Percentiles rank a stretch among this genome's conserved stretches.
Conservation (phyloP, 1,140 invertebrate species). For the Nymphalis io region DNA sequence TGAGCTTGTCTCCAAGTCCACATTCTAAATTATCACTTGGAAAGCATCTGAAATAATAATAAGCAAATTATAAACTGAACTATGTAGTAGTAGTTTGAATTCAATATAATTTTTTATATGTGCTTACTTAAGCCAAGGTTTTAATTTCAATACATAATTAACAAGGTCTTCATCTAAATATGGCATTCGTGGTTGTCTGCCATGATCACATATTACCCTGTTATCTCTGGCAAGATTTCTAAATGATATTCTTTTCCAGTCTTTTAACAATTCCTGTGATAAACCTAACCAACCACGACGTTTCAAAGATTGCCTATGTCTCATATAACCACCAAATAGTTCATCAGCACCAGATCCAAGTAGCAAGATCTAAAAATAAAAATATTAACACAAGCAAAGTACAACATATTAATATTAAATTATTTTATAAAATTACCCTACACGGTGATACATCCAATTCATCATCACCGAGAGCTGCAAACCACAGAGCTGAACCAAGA, state of each 20-base stretch:
- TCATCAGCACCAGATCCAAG: constrained; percentile 98
- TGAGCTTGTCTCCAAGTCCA: constrained; percentile 96
- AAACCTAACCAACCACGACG: constrained; percentile 85
- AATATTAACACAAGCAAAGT: neutral
- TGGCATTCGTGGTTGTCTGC: constrained; percentile 91
- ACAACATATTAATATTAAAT: neutral
- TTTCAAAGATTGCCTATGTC: constrained; percentile 89
- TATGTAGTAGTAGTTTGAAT: neutral
- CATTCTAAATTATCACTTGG: constrained; percentile 83
- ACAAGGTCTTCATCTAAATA: constrained; percentile 96
- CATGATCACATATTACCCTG: constrained; percentile 90
- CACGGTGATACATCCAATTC: constrained; percentile 83
- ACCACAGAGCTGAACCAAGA: constrained; percentile 96
- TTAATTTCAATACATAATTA: constrained; percentile 81
- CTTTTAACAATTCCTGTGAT: constrained; percentile 85
- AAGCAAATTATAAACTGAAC: neutral
- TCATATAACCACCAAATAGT: constrained; percentile 95
- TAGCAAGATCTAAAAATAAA: constrained; percentile 85
- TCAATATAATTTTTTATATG: neutral
- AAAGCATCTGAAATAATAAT: constrained; percentile 81
- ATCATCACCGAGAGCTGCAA: constrained; percentile 90
- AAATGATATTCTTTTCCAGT: constrained; percentile 92
- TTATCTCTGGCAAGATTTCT: constrained; percentile 98
- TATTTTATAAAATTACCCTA: constrained; percentile 79
- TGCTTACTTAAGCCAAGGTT: constrained; percentile 88